phyloP scores from a whole-genome alignment of 2,113 vertebrate species.

The Dromiciops gliroides region DNA sequence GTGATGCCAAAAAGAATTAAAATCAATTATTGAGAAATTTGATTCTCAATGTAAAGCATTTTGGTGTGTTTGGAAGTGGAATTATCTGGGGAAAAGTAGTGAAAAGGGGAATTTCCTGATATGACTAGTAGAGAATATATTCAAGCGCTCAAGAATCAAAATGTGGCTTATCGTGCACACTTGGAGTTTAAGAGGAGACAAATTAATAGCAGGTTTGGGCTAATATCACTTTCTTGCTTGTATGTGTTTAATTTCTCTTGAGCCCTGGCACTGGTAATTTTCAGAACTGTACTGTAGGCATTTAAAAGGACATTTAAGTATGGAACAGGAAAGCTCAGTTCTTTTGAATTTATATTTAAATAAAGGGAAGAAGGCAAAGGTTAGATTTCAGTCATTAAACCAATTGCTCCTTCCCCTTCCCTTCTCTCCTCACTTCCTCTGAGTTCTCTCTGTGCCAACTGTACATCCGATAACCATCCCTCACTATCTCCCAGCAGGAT shows the following conservation, averaged over 20 bases:
- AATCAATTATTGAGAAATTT: constrained; percentile 37
- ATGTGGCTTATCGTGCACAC: neutral
- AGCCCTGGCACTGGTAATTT: neutral
- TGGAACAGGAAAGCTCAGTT: neutral
- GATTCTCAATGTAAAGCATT: constrained; percentile 31
- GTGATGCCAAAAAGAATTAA: constrained; percentile 11
- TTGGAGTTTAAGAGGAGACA: constrained; percentile 27
- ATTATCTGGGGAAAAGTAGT: constrained; percentile 8
- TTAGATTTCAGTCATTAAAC: constrained; percentile 51
- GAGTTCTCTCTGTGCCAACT: constrained; percentile 12
- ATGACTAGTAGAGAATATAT: constrained; percentile 2
- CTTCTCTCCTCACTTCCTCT: constrained; percentile 39
- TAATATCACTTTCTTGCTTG: constrained; percentile 6
- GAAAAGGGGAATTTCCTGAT: constrained; percentile 44
- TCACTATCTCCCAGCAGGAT: constrained; percentile 63
- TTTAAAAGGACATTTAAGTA: constrained; percentile 10
- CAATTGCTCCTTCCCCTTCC: neutral
- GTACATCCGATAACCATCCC: constrained; percentile 72
- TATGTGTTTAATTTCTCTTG: neutral
- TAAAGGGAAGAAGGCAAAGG: constrained; percentile 23
- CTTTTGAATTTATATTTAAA: constrained; percentile 45
- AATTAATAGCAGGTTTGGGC: constrained; percentile 23
- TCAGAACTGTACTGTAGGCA: constrained; percentile 26
- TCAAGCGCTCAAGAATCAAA: constrained; percentile 27
- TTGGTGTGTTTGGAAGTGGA: constrained; percentile 19